A percentile compares a stretch with the other conserved stretches of the same genome.
Conservation (phyloP, 1,140 invertebrate genomes). For the Aphaenogaster floridana region DNA sequence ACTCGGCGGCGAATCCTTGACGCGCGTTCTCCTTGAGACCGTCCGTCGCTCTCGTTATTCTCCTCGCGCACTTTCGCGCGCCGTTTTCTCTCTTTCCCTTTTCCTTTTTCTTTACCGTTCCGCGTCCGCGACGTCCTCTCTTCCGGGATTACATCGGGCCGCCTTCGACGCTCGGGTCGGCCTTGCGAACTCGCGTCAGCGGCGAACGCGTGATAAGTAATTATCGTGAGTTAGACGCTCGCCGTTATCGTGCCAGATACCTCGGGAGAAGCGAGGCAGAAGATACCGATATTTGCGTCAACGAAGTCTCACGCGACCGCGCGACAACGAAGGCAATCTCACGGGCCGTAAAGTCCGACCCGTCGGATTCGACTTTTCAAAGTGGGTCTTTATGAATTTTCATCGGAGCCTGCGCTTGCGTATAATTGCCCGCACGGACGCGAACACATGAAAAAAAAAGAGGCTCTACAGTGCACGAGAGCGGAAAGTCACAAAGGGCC, state of each 20-base stretch:
- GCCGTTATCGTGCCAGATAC: constrained; percentile 32
- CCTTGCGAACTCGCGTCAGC: constrained; percentile 25
- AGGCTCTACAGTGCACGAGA: not conserved
- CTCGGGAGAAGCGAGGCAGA: not conserved
- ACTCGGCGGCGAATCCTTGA: constrained; percentile 41
- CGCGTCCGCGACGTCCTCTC: not conserved
- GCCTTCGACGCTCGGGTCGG: not conserved
- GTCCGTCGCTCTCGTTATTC: not conserved
- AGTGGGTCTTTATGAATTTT: constrained; percentile 28
- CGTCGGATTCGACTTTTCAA: not conserved
- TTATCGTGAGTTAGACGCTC: constrained; percentile 46
- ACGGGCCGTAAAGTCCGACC: not conserved
- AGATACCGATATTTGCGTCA: constrained; percentile 2
- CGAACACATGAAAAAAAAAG: not conserved
- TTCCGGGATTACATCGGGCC: constrained; percentile 32
- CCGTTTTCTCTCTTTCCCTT: not conserved
- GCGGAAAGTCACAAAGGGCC: not conserved
- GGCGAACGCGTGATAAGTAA: constrained; percentile 40
- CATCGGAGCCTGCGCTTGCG: constrained; percentile 30
- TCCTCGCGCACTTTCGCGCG: not conserved
- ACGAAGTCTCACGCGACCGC: not conserved
- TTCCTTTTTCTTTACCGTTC: not conserved
- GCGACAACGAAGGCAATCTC: not conserved
- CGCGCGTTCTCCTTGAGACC: constrained; percentile 8
- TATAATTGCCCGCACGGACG: constrained; percentile 18